Conservation (phyloP, 2,797 vertebrate genomes). For the Pogonophryne albipinna region DNA sequence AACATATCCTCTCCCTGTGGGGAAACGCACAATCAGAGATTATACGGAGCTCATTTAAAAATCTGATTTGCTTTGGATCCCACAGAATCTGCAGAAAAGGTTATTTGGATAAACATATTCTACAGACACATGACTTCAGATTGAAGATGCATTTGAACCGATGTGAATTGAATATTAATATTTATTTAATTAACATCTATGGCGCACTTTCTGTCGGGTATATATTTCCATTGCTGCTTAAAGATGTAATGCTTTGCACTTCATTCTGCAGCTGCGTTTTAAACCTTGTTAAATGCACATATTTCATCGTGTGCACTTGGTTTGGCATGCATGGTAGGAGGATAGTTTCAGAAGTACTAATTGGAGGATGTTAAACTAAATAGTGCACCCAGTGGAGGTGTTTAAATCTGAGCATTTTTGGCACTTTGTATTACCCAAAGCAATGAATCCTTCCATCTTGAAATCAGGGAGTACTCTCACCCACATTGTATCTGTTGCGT, state of each 20-base stretch:
- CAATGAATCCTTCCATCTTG: not conserved
- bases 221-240: too few relatives aligned
- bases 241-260: too few relatives aligned
- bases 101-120: slow-evolving; percentile 31
- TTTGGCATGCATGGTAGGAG: slow-evolving; percentile 12
- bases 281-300: slow-evolving; percentile 27
- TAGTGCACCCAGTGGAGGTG: slow-evolving; percentile 22
- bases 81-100: slow-evolving; percentile 32
- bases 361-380: slow-evolving; percentile 31
- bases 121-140: slow-evolving; percentile 1
- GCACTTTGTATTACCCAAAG: slow-evolving; percentile 10
- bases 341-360: slow-evolving; percentile 31
- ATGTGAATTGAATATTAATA: not conserved
- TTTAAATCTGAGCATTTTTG: slow-evolving; percentile 2
- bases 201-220: too few relatives aligned
- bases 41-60: slow-evolving; percentile 53
- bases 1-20: slow-evolving; percentile 36
- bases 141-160: not conserved
- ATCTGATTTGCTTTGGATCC: slow-evolving; percentile 40
- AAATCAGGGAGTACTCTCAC: not conserved
- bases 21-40: slow-evolving; percentile 47
- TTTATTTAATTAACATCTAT: not conserved
- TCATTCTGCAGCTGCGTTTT: not conserved
- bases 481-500: not conserved
- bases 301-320: slow-evolving; percentile 24